phyloP scores from a whole-genome alignment of 2,797 vertebrate species.

The Okamejei kenojei region DNA sequence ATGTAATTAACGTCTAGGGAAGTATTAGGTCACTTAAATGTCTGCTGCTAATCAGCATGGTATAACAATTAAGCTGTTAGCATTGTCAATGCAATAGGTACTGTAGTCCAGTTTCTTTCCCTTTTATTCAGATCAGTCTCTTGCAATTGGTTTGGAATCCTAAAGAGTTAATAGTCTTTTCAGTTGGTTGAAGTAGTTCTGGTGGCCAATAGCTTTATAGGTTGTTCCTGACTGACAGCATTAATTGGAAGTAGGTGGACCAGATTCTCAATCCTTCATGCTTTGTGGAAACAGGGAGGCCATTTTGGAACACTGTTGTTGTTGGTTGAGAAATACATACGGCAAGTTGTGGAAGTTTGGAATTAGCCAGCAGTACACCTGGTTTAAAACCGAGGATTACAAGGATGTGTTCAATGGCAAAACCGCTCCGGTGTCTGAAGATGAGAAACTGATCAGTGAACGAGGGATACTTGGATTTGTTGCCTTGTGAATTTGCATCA shows the following conservation, averaged over 20 bases:
- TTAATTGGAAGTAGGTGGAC: constrained; percentile 61
- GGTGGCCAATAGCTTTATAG: constrained; percentile 65
- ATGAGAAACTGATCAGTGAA: constrained; percentile 14
- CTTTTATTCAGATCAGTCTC: background rate
- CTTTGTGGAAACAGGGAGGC: constrained; percentile 80
- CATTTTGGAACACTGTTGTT: constrained; percentile 76
- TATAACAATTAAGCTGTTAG: background rate
- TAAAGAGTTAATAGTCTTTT: background rate
- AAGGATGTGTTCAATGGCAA: background rate
- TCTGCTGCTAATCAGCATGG: background rate
- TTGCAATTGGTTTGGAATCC: background rate
- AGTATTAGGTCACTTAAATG: background rate
- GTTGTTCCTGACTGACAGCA: constrained; percentile 54
- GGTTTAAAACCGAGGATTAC: background rate
- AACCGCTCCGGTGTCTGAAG: background rate
- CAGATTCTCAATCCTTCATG: constrained; percentile 63
- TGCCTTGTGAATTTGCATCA: constrained; percentile 26
- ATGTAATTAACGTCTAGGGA: background rate
- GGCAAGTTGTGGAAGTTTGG: constrained; percentile 25
- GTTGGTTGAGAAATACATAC: constrained; percentile 50
- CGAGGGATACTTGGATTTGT: background rate
- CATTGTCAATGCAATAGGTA: background rate
- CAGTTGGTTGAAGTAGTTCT: constrained; percentile 41
- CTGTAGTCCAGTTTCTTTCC: background rate
- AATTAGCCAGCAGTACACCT: background rate